Evolutionary conservation across 2,888 invertebrate genomes (phyloP).

Genomic region (Lochmaea crataegi): DNA sequence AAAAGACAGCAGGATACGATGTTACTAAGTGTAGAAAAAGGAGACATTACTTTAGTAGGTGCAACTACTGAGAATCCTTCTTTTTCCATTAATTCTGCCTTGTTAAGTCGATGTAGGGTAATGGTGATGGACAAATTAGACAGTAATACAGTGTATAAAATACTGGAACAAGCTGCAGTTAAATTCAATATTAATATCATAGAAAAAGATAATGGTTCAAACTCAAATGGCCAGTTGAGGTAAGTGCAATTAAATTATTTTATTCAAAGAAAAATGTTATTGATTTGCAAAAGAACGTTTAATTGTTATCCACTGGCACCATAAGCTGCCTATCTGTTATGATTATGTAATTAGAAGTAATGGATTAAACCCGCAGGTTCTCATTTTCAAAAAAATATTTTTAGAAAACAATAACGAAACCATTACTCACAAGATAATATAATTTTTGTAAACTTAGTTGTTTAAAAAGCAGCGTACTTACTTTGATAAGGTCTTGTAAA

Average conservation of each 20-base stretch:
- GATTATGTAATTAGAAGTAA: no score
- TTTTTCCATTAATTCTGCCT: slow-evolving; percentile 82
- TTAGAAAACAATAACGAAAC: no score
- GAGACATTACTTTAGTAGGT: slow-evolving; percentile 81
- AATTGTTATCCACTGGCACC: no score
- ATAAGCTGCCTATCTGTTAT: no score
- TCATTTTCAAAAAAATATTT: no score
- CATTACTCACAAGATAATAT: no score
- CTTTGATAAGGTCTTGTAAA: no score
- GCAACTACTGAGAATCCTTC: slow-evolving; percentile 93
- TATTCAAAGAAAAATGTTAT: no score
- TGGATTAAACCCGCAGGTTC: no score
- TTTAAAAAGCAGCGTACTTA: no score
- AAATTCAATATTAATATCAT: slow-evolving; percentile 61
- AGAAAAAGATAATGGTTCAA: slow-evolving; percentile 49
- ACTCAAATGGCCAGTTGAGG: slow-evolving; percentile 47
- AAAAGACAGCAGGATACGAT: slow-evolving; percentile 87
- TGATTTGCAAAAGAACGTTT: no score
- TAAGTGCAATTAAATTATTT: slow-evolving; percentile 2
- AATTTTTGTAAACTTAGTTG: no score
- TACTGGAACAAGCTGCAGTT: slow-evolving; percentile 72
- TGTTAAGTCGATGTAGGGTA: slow-evolving; percentile 83
- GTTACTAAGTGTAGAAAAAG: slow-evolving; percentile 83
- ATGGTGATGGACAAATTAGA: slow-evolving; percentile 79
- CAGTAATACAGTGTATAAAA: slow-evolving; percentile 70